phyloP scores from a whole-genome alignment of 2,113 vertebrate species.

The Donacobius atricapilla region DNA sequence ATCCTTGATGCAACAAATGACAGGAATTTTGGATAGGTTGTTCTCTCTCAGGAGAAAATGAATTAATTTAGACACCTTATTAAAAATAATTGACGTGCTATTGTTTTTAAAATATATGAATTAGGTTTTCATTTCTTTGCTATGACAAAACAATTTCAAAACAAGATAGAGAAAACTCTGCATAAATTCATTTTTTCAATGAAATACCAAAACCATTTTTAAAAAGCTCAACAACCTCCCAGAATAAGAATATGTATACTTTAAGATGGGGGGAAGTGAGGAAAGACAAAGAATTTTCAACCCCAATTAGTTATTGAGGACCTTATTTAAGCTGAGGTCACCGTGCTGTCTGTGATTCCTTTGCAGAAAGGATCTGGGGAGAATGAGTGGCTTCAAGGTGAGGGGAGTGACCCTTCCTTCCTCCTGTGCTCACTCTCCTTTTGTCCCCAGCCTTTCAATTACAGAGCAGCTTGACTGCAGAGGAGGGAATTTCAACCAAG shows the following conservation, averaged over 20 bases:
- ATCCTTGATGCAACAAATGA: not conserved
- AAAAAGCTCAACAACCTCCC: not conserved
- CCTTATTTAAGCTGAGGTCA: not conserved
- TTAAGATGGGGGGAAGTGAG: fast-evolving
- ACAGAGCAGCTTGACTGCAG: not conserved
- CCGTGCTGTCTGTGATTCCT: not conserved
- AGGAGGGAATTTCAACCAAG: not conserved
- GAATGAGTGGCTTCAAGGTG: not conserved
- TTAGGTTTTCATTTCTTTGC: not conserved
- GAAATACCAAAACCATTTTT: not conserved
- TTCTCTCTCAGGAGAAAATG: not conserved
- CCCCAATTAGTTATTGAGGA: not conserved
- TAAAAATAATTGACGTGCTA: not conserved
- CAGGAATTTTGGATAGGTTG: not conserved
- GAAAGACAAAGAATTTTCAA: not conserved
- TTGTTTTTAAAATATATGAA: not conserved
- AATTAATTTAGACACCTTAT: not conserved
- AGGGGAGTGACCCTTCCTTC: not conserved
- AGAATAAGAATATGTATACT: not conserved
- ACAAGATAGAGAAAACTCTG: not conserved
- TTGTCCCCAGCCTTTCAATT: not conserved
- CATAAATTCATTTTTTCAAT: not conserved
- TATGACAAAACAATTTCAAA: not conserved
- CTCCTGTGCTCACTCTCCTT: not conserved
- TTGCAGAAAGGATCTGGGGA: not conserved